phyloP scores from a whole-genome alignment of 2,797 vertebrate genomes.

The Smutsia temminckii region DNA sequence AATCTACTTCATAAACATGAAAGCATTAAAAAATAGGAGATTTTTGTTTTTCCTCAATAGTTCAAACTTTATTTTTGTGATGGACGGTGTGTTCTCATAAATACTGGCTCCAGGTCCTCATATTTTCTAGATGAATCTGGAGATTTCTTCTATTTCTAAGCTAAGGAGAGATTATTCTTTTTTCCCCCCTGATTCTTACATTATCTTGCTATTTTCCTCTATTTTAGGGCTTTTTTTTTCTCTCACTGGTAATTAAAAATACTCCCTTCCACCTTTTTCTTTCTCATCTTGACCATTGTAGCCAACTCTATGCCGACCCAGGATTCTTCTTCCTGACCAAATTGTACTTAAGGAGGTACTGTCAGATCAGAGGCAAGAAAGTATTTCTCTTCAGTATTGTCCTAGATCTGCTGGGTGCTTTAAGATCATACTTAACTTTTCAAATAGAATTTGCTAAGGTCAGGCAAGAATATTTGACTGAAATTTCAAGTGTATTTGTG shows the following conservation, averaged over 20 bases:
- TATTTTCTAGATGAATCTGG: neutral
- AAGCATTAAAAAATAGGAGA: neutral
- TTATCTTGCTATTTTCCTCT: neutral
- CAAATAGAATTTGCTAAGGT: neutral
- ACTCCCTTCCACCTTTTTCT: neutral
- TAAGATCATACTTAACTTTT: neutral
- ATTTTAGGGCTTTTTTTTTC: neutral
- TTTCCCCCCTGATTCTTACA: neutral
- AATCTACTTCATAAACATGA: neutral
- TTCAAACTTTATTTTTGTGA: conserved; percentile 3
- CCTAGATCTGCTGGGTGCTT: neutral
- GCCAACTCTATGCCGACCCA: neutral
- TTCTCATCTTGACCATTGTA: neutral
- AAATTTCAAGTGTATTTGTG: neutral
- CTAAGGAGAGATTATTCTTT: neutral
- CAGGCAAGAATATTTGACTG: neutral
- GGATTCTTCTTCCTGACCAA: neutral
- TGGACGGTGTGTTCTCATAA: neutral
- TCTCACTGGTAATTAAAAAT: neutral
- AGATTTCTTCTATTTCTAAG: conserved; percentile 16
- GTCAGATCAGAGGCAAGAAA: neutral
- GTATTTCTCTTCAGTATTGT: neutral
- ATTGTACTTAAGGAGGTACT: neutral
- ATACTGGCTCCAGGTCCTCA: neutral
- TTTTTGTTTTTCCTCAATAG: neutral